A percentile compares a stretch with the other conserved stretches of the same genome.
phyloP scores from a whole-genome alignment of 2,888 invertebrate genomes.

The Synergus gifuensis region DNA sequence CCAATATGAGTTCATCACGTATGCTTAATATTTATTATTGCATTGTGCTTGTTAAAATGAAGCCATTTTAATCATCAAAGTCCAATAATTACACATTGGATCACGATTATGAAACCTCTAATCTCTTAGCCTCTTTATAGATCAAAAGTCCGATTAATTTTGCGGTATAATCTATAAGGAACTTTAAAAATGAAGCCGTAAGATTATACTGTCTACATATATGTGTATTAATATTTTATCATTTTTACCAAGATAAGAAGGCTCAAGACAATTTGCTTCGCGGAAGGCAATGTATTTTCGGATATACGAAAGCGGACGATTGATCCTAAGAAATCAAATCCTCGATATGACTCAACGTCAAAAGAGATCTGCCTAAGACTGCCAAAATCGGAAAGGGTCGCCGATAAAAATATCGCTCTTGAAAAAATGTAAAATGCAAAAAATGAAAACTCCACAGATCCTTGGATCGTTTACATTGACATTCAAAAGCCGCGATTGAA shows the following conservation, averaged over 20 bases:
- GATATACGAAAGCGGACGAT: not conserved
- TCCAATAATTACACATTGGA: not conserved
- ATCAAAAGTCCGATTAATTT: no score
- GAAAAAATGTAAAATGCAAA: slow-evolving; percentile 50
- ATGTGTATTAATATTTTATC: no score
- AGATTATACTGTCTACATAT: no score
- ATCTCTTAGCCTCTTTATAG: no score
- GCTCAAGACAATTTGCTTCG: not conserved
- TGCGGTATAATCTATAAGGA: no score
- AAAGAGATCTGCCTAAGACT: slow-evolving; percentile 35
- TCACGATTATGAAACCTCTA: not conserved
- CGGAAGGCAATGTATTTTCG: not conserved
- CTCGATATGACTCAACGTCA: slow-evolving; percentile 4
- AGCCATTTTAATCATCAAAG: not conserved
- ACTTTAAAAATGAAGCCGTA: no score
- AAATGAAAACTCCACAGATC: slow-evolving; percentile 59
- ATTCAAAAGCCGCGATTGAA: slow-evolving; percentile 73
- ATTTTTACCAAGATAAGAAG: not conserved
- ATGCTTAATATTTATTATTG: slow-evolving; percentile 4
- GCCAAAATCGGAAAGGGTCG: slow-evolving; percentile 36
- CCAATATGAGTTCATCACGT: not conserved
- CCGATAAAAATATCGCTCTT: slow-evolving; percentile 34
- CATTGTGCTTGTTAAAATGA: slow-evolving; percentile 1
- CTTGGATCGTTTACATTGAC: slow-evolving; percentile 70
- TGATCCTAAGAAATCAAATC: not conserved